These are phyloP conservation scores for Gymnocephalus cernua DNA, from an alignment of 2,113 vertebrate species.

Conservation along the genomic window DNA sequence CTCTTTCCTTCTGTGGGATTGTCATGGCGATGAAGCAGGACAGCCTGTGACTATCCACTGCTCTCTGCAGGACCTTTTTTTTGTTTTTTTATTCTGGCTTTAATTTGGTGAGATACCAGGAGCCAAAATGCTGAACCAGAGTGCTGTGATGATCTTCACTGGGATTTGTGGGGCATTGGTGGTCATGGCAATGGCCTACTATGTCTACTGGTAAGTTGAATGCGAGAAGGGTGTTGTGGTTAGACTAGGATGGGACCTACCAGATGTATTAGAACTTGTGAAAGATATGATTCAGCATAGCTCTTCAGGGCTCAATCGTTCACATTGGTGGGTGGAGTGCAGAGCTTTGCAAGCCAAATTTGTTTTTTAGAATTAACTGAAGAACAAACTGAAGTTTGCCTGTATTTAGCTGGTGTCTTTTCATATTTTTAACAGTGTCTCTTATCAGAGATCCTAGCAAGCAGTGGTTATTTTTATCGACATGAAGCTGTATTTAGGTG, in stretches of 20 bases:
- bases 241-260: neutral
- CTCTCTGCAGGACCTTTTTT: conserved; percentile 23
- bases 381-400: neutral
- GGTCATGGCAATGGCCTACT: conserved; percentile 85
- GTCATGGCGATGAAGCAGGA: conserved; percentile 71
- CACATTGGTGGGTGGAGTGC: neutral
- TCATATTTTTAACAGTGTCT: neutral
- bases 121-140: conserved; percentile 85
- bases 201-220: conserved; percentile 85
- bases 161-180: conserved; percentile 86
- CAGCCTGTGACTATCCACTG: conserved; percentile 56
- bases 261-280: neutral
- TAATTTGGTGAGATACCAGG: conserved; percentile 45
- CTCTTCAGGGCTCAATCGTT: neutral
- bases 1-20: conserved; percentile 69
- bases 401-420: neutral
- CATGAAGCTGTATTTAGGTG: conserved; percentile 42
- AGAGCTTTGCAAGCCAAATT: conserved; percentile 7
- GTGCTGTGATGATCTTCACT: conserved; percentile 86
- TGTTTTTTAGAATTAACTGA: neutral
- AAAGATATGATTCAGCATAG: neutral
- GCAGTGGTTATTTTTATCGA: conserved; percentile 24
- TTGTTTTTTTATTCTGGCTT: conserved; percentile 48
- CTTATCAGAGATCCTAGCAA: neutral
- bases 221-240: neutral